Conservation (phyloP, 2,797 vertebrate species). For the Parauchenoglanis punctatus region DNA sequence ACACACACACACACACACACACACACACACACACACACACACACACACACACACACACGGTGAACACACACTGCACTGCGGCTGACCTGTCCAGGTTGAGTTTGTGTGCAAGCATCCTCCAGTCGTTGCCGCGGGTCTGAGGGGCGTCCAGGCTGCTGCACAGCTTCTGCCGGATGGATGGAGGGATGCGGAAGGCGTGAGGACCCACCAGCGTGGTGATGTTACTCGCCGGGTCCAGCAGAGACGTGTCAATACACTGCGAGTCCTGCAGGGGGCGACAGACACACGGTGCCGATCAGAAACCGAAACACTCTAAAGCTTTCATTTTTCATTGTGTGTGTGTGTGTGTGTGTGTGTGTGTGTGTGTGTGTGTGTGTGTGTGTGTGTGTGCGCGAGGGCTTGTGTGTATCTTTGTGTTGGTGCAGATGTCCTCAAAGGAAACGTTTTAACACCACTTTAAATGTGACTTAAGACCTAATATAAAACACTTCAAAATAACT, state of each 20-base stretch:
- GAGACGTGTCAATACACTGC: conserved; percentile 85
- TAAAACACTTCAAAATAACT: not conserved
- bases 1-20: too few species aligned
- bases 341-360: not conserved
- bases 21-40: too few species aligned
- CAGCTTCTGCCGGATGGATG: conserved; percentile 94
- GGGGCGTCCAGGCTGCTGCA: conserved; percentile 96
- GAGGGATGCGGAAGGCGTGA: conserved; percentile 92
- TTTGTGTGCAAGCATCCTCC: conserved; percentile 97
- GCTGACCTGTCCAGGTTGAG: conserved; percentile 92
- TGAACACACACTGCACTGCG: not conserved
- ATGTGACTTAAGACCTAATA: not conserved
- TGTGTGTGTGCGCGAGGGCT: too few species aligned
- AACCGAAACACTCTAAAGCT: not conserved
- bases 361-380: not conserved
- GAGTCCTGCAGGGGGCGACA: conserved; percentile 79
- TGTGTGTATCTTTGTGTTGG: too few species aligned
- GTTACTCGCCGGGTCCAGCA: conserved; percentile 87
- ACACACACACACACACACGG: not conserved
- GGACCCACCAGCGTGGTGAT: conserved; percentile 91
- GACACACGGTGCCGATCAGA: not conserved
- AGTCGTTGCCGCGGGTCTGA: conserved; percentile 94
- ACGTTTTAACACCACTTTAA: not conserved
- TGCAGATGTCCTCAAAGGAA: not conserved
- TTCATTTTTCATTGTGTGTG: not conserved